These are phyloP conservation scores for Thysanoteuthis rhombus DNA, from an alignment of 2,888 invertebrate genomes.

Conservation along the genomic window DNA sequence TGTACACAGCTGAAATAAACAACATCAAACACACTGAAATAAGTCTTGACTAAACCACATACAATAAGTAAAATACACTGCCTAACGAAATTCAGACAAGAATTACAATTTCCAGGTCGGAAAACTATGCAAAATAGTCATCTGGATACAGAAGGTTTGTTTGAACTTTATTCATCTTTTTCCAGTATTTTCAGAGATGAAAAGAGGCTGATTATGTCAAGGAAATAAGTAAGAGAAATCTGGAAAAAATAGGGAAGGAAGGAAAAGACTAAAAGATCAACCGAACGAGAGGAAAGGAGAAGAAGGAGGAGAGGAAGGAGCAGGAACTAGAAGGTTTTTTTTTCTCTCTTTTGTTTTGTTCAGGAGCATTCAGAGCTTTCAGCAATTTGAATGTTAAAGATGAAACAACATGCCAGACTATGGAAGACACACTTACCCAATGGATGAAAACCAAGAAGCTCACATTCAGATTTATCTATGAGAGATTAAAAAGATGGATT, in stretches of 20 bases:
- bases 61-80: no score
- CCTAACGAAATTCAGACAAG: no score
- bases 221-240: background rate
- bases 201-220: background rate
- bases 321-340: background rate
- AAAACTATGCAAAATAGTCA: background rate
- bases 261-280: background rate
- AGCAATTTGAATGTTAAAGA: background rate
- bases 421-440: constrained; percentile 21
- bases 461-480: constrained; percentile 16
- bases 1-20: no score
- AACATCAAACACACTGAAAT: no score
- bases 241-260: background rate
- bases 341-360: background rate
- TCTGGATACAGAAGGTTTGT: background rate
- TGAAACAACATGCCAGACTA: constrained; percentile 18
- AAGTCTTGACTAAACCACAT: no score
- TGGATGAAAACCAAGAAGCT: constrained; percentile 14
- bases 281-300: background rate
- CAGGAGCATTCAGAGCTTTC: background rate
- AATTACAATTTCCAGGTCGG: background rate
- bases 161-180: no score
- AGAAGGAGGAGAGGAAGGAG: background rate
- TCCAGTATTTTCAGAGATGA: background rate
- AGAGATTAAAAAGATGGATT: background rate